A percentile compares a stretch with the other conserved stretches of the same genome.
Evolutionary conservation across 2,797 vertebrate species (phyloP).

Genomic region (Pseudochirops corinnae): DNA sequence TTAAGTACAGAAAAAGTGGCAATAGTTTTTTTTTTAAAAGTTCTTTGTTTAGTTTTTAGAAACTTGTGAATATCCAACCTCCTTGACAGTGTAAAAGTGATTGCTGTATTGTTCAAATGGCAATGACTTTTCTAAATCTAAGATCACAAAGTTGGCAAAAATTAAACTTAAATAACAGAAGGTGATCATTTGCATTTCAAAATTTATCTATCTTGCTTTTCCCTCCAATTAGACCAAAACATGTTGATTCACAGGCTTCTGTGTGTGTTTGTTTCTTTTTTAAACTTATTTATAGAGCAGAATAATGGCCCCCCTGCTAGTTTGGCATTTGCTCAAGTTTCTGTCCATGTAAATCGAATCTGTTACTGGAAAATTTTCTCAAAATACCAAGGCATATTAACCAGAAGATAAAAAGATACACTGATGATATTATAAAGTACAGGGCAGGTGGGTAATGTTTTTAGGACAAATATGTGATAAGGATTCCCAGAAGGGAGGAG

Average conservation of each 20-base stretch:
- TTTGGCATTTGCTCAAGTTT: slow-evolving; percentile 91
- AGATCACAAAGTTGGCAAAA: slow-evolving; percentile 83
- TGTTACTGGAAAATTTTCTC: slow-evolving; percentile 93
- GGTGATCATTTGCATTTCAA: slow-evolving; percentile 89
- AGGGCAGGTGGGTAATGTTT: slow-evolving; percentile 85
- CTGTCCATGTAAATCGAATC: slow-evolving; percentile 94
- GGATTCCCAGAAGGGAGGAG: slow-evolving; percentile 74
- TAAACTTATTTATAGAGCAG: slow-evolving; percentile 90
- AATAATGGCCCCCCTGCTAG: slow-evolving; percentile 88
- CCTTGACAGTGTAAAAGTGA: slow-evolving; percentile 37
- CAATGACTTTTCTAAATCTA: slow-evolving; percentile 79
- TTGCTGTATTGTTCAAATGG: slow-evolving; percentile 67
- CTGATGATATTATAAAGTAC: slow-evolving; percentile 82
- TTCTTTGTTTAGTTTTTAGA: slow-evolving; percentile 61
- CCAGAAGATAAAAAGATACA: slow-evolving; percentile 88
- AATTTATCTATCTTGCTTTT: slow-evolving; percentile 87
- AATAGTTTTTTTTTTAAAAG: not conserved
- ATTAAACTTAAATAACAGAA: slow-evolving; percentile 86
- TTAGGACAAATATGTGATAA: slow-evolving; percentile 80
- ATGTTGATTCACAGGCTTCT: slow-evolving; percentile 91
- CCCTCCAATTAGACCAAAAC: slow-evolving; percentile 91
- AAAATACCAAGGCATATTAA: slow-evolving; percentile 94
- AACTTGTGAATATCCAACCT: slow-evolving; percentile 44
- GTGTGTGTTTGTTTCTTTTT: slow-evolving; percentile 86
- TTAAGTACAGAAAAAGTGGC: slow-evolving; percentile 61